Conservation (phyloP, 2,113 vertebrate species). For the Montifringilla adamsi region DNA sequence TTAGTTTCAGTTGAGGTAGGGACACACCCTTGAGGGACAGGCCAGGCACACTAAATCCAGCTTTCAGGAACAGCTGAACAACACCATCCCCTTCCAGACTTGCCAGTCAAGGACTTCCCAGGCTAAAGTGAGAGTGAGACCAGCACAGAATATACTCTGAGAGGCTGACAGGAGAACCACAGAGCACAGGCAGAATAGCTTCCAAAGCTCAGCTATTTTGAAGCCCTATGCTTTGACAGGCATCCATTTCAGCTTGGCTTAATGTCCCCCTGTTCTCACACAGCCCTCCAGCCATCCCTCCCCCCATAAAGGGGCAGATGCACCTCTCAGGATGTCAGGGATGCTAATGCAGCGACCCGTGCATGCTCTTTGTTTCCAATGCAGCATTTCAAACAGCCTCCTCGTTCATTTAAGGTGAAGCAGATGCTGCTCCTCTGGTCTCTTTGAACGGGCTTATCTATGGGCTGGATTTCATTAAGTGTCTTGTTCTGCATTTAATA, state of each 20-base stretch:
- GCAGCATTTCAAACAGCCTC: background rate
- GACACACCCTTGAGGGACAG: background rate
- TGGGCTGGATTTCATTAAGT: conserved; percentile 55
- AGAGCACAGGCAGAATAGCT: background rate
- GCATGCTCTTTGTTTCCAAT: background rate
- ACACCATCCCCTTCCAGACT: background rate
- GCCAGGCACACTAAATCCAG: background rate
- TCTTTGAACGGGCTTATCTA: conserved; percentile 60
- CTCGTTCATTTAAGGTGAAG: conserved; percentile 49
- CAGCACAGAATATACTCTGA: background rate
- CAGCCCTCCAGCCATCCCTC: background rate
- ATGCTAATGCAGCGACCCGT: background rate
- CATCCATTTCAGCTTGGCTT: background rate
- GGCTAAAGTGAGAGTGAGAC: background rate
- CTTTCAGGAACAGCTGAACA: background rate
- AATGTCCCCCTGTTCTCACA: background rate
- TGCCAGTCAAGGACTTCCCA: background rate
- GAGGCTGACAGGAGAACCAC: background rate
- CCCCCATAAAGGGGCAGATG: background rate
- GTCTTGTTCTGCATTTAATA: conserved; percentile 55
- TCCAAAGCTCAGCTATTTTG: background rate
- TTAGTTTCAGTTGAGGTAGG: background rate
- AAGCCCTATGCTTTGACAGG: background rate
- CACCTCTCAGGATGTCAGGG: background rate
- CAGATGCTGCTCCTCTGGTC: conserved; percentile 42